Base-by-base conservation (phyloP, 1,140 invertebrate genomes). In the Aethina tumida region DNA sequence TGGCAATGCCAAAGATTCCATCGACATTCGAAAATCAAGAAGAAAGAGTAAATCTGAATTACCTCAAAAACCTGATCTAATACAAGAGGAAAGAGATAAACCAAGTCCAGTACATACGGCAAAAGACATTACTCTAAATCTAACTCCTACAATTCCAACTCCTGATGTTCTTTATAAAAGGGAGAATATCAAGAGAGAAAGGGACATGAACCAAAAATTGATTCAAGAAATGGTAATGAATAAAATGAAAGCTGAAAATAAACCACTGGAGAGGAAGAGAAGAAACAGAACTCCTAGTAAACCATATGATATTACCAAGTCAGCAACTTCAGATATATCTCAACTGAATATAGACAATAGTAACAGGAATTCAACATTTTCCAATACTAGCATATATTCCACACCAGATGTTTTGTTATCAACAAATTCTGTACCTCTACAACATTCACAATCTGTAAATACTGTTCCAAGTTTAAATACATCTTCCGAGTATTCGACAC, bases 161-260 rank as follows among this genome's bases (percentile, higher is more conserved):
- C 43, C 54, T 6, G 50, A 47, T 33, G 36, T 43, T 14, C 21
- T 59, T 6, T 57, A 57, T 35, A 54, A 49, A 18, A 59, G 57
- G 38, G 57, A 62, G 39, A 43, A 51, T 37, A 57, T 62, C 21
- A 50, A 59, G 42, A 56, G 59, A 39, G 58, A 59, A 40, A 31
- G 58, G 1, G 55, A 60, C 25, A 42, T 52, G n/a, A 62, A 60
- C 31, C 57, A 60, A 37, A 58, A 52, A 28, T 38, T 62, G 5
- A 45, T 62, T n/a, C 78, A 84, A 50, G 79, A 84, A 56, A 66
- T 87, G 55, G 71, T 87, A 16, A 80, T 86, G 74, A 80, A 81
- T 33, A 82, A 82, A 55, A 67, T 84, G 28, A 71, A 76, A 43
- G 72, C 75, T 8, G 74, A 78, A 43, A 79, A 77, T 41, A 77